These are phyloP conservation scores for Nemapogon koenigi DNA, from an alignment of 2,888 invertebrate species.

Conservation along the genomic window DNA sequence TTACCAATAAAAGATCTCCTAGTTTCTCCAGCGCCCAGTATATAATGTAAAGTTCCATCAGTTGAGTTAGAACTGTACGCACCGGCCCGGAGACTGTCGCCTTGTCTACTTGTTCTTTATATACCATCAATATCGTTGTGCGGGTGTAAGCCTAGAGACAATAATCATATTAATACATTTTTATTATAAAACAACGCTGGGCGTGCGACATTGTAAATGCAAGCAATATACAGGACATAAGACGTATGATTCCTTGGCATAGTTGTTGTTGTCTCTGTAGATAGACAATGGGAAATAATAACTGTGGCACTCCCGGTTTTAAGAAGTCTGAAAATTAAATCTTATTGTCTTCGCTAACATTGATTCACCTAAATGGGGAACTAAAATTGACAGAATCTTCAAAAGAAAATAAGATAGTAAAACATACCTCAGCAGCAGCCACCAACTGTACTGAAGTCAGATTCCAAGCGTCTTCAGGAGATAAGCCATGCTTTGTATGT, in stretches of 20 bases:
- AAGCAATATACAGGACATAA: too few species aligned
- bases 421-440: slow-evolving; percentile 78
- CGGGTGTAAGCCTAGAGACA: slow-evolving; percentile 80
- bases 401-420: too few species aligned
- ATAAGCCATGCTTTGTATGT: slow-evolving; percentile 66
- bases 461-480: slow-evolving; percentile 86
- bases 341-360: too few species aligned
- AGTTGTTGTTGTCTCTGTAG: too few species aligned
- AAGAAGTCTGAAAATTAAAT: too few species aligned
- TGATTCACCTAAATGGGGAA: too few species aligned
- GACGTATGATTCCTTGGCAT: too few species aligned
- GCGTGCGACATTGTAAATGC: background rate
- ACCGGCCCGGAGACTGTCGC: slow-evolving; percentile 66
- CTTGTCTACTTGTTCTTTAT: slow-evolving; percentile 61
- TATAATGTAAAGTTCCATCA: slow-evolving; percentile 79
- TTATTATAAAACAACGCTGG: too few species aligned
- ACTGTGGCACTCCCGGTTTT: too few species aligned
- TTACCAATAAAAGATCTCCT: slow-evolving; percentile 82
- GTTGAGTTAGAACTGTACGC: slow-evolving; percentile 67
- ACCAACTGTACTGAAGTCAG: slow-evolving; percentile 81
- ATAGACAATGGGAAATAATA: too few species aligned
- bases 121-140: slow-evolving; percentile 76
- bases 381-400: too few species aligned
- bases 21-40: slow-evolving; percentile 75
- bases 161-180: too few species aligned